Evolutionary conservation across 2,797 vertebrate genomes (phyloP).

Genomic region (Acestrorhynchus altus): DNA sequence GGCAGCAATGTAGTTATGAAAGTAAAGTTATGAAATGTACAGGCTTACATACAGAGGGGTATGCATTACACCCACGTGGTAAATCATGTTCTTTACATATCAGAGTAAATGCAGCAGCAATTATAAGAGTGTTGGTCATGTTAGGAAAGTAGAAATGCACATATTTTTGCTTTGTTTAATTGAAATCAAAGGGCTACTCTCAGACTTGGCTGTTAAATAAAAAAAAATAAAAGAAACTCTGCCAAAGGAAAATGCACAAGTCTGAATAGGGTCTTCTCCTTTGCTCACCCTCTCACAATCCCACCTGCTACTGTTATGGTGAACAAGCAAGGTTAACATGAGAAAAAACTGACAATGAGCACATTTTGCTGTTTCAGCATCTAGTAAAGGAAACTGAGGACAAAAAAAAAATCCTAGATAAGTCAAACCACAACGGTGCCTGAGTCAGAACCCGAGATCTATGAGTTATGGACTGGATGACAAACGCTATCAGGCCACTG

Average conservation of each 20-base stretch:
- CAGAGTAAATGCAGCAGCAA: no score
- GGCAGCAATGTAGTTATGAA: no score
- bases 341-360: conserved; percentile 53
- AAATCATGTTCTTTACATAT: no score
- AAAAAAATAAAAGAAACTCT: not conserved
- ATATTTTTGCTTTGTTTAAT: not conserved
- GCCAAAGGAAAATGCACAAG: not conserved
- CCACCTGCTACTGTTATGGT: not conserved
- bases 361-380: conserved; percentile 73
- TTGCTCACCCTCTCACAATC: not conserved
- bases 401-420: conserved; percentile 69
- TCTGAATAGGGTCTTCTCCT: not conserved
- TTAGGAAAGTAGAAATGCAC: no score
- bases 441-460: conserved; percentile 64
- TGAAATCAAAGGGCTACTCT: not conserved
- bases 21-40: no score
- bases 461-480: conserved; percentile 75
- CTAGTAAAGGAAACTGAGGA: conserved; percentile 31
- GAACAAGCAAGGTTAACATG: not conserved
- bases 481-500: conserved; percentile 63
- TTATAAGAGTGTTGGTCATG: no score
- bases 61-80: no score
- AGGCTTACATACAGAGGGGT: no score
- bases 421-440: conserved; percentile 65
- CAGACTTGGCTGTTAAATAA: not conserved